A percentile compares a stretch with the other conserved stretches of the same genome.
These are phyloP conservation scores for Proteles cristata DNA, from an alignment of 2,113 vertebrate genomes.

Conservation along the genomic window DNA sequence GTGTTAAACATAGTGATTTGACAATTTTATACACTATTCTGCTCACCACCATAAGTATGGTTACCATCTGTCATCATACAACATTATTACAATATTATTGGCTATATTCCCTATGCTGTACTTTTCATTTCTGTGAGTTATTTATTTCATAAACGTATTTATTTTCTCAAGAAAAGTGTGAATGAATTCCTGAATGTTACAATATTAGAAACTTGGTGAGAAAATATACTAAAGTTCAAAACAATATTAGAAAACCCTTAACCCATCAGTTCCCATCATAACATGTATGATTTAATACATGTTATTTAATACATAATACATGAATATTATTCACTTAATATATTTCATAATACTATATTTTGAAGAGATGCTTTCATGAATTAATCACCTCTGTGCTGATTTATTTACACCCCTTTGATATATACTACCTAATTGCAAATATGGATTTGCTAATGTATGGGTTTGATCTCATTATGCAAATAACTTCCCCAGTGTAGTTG, in stretches of 20 bases:
- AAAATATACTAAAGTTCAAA: conserved; percentile 31
- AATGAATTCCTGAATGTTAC: conserved; percentile 13
- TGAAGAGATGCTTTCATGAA: conserved; percentile 53
- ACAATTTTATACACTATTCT: not conserved
- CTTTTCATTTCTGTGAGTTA: not conserved
- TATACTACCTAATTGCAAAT: conserved; percentile 76
- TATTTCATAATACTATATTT: conserved; percentile 31
- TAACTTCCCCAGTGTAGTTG: conserved; percentile 29
- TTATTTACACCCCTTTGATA: conserved; percentile 57
- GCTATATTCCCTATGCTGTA: not conserved
- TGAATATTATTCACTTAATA: conserved; percentile 13
- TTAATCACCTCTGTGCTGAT: conserved; percentile 47
- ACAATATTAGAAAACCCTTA: conserved; percentile 6
- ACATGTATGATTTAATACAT: not conserved
- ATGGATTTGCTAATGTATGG: conserved; percentile 54
- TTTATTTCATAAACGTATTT: not conserved
- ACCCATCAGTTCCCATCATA: not conserved
- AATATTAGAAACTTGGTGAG: not conserved
- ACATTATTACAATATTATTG: not conserved
- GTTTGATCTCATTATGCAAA: conserved; percentile 74
- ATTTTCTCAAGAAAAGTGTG: not conserved
- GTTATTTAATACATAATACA: too few species aligned
- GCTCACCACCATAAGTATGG: not conserved
- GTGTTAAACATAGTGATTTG: not conserved
- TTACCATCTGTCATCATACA: not conserved